Base-by-base conservation (phyloP, 1,140 invertebrate genomes). In the Tetragnatha versicolor region DNA sequence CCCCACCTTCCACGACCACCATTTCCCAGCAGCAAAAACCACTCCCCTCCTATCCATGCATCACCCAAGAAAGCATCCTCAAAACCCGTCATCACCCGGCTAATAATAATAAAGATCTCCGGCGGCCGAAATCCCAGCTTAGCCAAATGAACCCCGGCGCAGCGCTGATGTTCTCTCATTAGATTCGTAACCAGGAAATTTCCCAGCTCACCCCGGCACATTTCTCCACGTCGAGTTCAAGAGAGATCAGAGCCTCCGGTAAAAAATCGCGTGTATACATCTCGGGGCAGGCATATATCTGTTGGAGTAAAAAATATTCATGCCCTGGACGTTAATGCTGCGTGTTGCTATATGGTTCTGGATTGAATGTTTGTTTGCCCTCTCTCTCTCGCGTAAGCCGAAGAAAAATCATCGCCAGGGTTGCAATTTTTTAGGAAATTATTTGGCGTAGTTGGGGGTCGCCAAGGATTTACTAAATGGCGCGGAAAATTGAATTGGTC, bases 331-430 rank as follows among this genome's bases (percentile, higher is more conserved):
- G 72, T 75, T 75, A 75, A 75, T 75, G 72, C 72, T 35, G 72
- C 55, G 58, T 75, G 72, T 75, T 75, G 72, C 55, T 63, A 37
- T 63, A 63, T 49, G 42, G 42, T 60, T 25, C 17, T 6, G 45
- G 72, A 75, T 70, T 75, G 72, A 75, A 75, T 75, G 72, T 75
- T 75, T 75, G 72, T 61, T 75, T 75, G 72, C 72, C 72, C 72
- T 58, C 49, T 55, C 39, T 49, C 72, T 37, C n/a, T 45, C 49
- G 37, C 72, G 63, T 75, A 75, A 75, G 58, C 55, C 72, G 42
- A 63, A 61, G 72, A 63, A 75, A 75, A 75, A 75, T 75, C 72
- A 75, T 75, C 72, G 72, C 14, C 39, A 61, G 58, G 72, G 72
- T 61, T 75, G 55, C 55, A 63, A 22, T 75, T 63, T 75, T 75